Conservation (phyloP, 2,888 invertebrate species). For the Spisula subtruncata region DNA sequence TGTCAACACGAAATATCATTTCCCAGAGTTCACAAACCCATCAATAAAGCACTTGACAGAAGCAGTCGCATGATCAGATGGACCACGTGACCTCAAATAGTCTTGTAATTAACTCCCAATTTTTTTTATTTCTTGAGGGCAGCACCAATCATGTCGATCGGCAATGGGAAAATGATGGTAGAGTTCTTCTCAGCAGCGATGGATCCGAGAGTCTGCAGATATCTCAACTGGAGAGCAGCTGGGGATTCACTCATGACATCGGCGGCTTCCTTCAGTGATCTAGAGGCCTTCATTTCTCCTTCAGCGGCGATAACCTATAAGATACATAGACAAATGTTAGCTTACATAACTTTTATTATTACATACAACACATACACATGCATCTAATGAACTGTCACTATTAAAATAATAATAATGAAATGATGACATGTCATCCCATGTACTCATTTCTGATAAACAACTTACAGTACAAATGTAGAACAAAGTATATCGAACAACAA, state of each 20-base stretch:
- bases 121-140: slow-evolving; percentile 33
- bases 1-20: not conserved
- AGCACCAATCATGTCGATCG: slow-evolving; percentile 78
- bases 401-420: too few species aligned
- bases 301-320: slow-evolving; percentile 88
- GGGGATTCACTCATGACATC: slow-evolving; percentile 95
- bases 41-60: slow-evolving; percentile 26
- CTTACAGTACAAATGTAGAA: too few species aligned
- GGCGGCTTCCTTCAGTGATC: slow-evolving; percentile 95
- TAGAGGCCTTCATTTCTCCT: slow-evolving; percentile 90
- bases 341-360: too few species aligned
- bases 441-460: too few species aligned
- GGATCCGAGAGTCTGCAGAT: slow-evolving; percentile 86
- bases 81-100: not conserved
- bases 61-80: slow-evolving; percentile 5
- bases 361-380: not conserved
- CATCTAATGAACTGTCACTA: too few species aligned
- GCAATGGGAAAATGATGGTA: slow-evolving; percentile 87
- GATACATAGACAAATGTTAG: too few species aligned
- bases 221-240: slow-evolving; percentile 91
- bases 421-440: too few species aligned
- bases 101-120: not conserved
- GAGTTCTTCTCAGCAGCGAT: slow-evolving; percentile 87
- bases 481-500: too few species aligned
- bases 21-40: not conserved